Evolutionary conservation across 2,113 vertebrate genomes (phyloP).

Genomic region (Ahaetulla prasina): DNA sequence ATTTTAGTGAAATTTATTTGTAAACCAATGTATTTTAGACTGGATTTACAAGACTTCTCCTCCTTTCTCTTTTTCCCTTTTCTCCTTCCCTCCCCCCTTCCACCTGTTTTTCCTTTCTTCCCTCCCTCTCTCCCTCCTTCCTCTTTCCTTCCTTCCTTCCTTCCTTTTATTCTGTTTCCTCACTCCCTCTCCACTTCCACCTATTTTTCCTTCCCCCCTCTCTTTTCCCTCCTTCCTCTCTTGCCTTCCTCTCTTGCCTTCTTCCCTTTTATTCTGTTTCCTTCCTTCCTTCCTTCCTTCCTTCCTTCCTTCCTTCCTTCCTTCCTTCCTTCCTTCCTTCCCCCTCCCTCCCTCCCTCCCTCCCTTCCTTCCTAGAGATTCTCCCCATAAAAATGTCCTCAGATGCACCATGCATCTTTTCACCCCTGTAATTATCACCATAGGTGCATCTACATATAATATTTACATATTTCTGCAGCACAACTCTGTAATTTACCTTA

Average conservation of each 20-base stretch:
- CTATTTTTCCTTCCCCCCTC: background rate
- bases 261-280: too few species aligned
- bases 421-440: background rate
- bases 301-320: too few species aligned
- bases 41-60: background rate
- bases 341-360: background rate
- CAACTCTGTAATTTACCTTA: background rate
- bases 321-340: background rate
- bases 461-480: background rate
- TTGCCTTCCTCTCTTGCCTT: too few species aligned
- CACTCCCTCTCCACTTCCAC: background rate
- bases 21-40: background rate
- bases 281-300: background rate
- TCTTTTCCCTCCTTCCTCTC: too few species aligned
- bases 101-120: too few species aligned
- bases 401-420: background rate
- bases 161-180: too few species aligned
- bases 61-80: background rate
- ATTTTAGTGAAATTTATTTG: background rate
- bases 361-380: background rate
- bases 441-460: background rate
- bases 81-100: background rate
- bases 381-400: background rate
- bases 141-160: too few species aligned
- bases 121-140: too few species aligned